Base-by-base conservation (phyloP, 2,113 vertebrate genomes). In the Rousettus leschenaultii region DNA sequence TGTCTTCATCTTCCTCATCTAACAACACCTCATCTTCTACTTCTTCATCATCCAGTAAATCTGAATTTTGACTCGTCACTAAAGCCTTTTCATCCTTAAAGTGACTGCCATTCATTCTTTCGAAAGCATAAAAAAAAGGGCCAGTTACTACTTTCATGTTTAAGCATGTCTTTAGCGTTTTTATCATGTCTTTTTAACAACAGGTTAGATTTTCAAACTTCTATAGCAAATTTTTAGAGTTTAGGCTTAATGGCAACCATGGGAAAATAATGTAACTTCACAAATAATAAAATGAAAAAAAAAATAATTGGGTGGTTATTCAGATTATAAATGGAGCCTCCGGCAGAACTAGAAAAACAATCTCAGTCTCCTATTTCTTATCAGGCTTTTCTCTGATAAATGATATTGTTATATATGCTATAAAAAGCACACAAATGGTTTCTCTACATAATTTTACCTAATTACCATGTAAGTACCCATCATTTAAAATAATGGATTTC, bases 31-130 rank as follows among this genome's bases (percentile, higher is more conserved):
- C 99, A 73, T 99, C 99, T 98, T 99, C 99, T 43, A 93, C 99
- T 94, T 99, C 99, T 96, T 99, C 99, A 0, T 99, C 99, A 91
- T 99, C 99, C 97, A 99, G 96, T 96, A 99, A 98, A 95, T 98
- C 99, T 2, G 99, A 99, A 93, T 98, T 99, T 38, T 98, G 99
- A 97, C 98, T 98, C 80, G 98, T 96, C 98, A 99, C 98, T 96
- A 99, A 98, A 65, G 98, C 96, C 98, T 99, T 99, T 92, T 99
- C 99, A 74, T 99, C 99, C 96, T 99, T 99, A 97, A 99, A 99
- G 75, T 99, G 99, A 90, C 99, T 99, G 70, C 99, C 99, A 89
- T 99, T 99, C 97, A 99, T 98, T 98, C 99, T 99, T 98, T 87
- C 97, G 97, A 84, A 59, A 96, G 70, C 92, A 84, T 61, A 59